These are phyloP conservation scores for Triplophysa siluroides DNA, from an alignment of 2,113 vertebrate genomes.

Conservation along the genomic window DNA sequence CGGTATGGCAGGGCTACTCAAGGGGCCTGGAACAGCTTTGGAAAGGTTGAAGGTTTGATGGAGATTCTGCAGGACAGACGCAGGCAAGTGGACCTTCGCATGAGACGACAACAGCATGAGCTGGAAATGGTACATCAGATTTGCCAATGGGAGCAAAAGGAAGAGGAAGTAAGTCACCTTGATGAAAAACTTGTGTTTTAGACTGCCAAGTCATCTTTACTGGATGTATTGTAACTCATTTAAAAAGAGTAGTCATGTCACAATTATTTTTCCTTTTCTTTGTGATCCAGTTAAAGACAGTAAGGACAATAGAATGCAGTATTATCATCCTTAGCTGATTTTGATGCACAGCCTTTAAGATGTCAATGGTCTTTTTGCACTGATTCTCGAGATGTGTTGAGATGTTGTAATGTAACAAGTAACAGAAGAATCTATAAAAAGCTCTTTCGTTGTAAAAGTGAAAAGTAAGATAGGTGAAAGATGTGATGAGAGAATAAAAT, in stretches of 20 bases:
- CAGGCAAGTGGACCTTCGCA: constrained; percentile 75
- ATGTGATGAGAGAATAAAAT: not conserved
- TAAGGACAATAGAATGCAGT: no score
- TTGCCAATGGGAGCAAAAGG: constrained; percentile 78
- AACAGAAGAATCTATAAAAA: not conserved
- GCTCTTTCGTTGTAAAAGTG: no score
- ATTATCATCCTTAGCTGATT: no score
- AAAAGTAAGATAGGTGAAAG: no score
- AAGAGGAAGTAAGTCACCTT: constrained; percentile 74
- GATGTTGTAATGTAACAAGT: no score
- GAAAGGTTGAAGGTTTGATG: constrained; percentile 82
- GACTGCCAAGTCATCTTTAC: not conserved
- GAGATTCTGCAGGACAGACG: constrained; percentile 89
- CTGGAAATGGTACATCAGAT: constrained; percentile 74
- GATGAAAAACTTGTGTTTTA: not conserved
- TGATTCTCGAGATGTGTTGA: no score
- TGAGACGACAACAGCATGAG: constrained; percentile 70
- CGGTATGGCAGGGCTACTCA: constrained; percentile 68
- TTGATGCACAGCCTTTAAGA: no score
- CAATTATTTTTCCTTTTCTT: no score
- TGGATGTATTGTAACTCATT: not conserved
- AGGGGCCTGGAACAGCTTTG: constrained; percentile 75
- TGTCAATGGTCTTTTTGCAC: no score
- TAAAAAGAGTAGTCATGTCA: not conserved
- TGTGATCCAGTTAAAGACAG: no score